Conservation (phyloP, 1,140 invertebrate species). For the Kradibia gibbosae region DNA sequence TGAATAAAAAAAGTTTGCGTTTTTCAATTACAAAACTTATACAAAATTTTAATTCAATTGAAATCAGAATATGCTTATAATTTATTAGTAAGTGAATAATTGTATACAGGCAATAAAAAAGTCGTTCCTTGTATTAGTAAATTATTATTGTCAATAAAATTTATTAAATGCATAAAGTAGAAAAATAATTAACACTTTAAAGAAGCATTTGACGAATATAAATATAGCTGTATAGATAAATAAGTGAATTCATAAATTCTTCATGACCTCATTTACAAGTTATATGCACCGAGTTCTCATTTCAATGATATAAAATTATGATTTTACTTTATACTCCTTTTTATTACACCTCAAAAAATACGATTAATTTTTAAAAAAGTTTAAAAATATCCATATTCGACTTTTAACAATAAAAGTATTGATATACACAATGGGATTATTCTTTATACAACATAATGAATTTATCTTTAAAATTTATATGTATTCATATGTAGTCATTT, state of each 20-base stretch:
- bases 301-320: conserved; percentile 9
- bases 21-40: no score
- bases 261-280: background rate
- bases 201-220: background rate
- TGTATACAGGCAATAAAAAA: background rate
- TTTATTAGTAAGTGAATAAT: background rate
- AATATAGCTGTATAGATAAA: background rate
- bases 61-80: background rate
- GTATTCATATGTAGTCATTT: no score
- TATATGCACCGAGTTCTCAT: background rate
- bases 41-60: no score
- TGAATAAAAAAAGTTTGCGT: no score
- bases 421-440: no score
- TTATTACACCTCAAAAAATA: no score
- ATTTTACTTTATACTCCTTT: conserved; percentile 13
- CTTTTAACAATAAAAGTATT: background rate
- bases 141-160: background rate
- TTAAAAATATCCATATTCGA: background rate
- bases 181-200: background rate
- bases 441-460: no score
- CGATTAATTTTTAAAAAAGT: conserved; percentile 9
- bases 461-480: background rate
- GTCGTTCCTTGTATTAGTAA: background rate
- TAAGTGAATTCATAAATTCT: background rate
- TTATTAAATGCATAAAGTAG: background rate